A percentile compares a stretch with the other conserved stretches of the same genome.
These are phyloP conservation scores for Catostylus mosaicus DNA, from an alignment of 30 jellyfish, hydroid and myxozoan genomes.

Conservation along the genomic window DNA sequence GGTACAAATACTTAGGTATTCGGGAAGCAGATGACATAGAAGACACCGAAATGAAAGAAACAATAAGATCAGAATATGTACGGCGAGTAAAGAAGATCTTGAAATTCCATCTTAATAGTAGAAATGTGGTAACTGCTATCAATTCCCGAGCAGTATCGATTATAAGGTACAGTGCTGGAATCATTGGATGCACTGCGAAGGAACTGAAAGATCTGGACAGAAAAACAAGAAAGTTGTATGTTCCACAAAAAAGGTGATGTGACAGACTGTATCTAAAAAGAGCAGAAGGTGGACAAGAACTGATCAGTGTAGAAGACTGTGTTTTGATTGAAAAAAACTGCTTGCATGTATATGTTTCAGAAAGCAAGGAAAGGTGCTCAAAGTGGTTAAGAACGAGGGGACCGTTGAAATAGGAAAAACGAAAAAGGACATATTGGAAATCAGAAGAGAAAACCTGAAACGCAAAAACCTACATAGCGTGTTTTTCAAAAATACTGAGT, in stretches of 20 bases:
- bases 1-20: conserved; percentile 20
- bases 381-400: conserved; percentile 30
- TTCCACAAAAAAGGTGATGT: conserved; percentile 22
- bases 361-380: conserved; percentile 56
- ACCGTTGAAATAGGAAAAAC: conserved; percentile 4
- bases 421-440: conserved; percentile 1
- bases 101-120: conserved; percentile 30
- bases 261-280: conserved; percentile 23
- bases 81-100: conserved; percentile 48
- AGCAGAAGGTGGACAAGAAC: conserved; percentile 16
- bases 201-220: conserved; percentile 24
- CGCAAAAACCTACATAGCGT: conserved; percentile 24
- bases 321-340: conserved; percentile 31
- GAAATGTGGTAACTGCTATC: conserved; percentile 22
- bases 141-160: conserved; percentile 17
- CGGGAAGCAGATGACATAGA: conserved; percentile 25
- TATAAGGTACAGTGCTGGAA: conserved; percentile 21
- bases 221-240: conserved; percentile 32
- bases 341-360: conserved; percentile 27
- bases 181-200: conserved; percentile 17
- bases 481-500: conserved; percentile 22
- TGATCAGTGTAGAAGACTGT: conserved; percentile 32
- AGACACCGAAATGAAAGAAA: conserved; percentile 28
- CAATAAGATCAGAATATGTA: conserved; percentile 38
- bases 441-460: conserved; percentile 18